Evolutionary conservation across 2,888 invertebrate species (phyloP).

Genomic region (Vanessa cardui): DNA sequence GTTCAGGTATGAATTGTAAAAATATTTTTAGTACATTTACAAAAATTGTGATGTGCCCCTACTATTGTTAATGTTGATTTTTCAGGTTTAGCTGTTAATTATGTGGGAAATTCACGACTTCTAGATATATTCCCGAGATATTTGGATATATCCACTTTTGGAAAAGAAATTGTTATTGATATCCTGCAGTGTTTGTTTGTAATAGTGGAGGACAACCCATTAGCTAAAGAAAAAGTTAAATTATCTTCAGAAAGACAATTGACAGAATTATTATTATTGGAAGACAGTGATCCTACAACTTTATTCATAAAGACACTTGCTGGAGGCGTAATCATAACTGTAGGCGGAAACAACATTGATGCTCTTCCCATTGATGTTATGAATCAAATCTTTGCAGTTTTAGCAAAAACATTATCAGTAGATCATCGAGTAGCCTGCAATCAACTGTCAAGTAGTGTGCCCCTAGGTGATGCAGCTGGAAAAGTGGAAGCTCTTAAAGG

Average conservation of each 20-base stretch:
- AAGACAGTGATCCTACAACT: slow-evolving; percentile 65
- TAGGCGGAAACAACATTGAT: slow-evolving; percentile 69
- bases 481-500: slow-evolving; percentile 61
- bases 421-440: slow-evolving; percentile 80
- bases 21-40: background rate
- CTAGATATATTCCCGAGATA: slow-evolving; percentile 84
- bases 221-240: slow-evolving; percentile 81
- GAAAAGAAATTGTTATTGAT: slow-evolving; percentile 80
- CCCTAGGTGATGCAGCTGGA: slow-evolving; percentile 60
- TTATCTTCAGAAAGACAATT: slow-evolving; percentile 71
- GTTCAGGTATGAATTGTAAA: slow-evolving; percentile 68
- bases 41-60: background rate
- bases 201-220: slow-evolving; percentile 87
- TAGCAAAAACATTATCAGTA: slow-evolving; percentile 78
- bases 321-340: slow-evolving; percentile 83
- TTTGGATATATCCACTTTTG: slow-evolving; percentile 82
- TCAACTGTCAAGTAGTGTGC: slow-evolving; percentile 75
- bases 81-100: slow-evolving; percentile 84
- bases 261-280: slow-evolving; percentile 65
- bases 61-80: slow-evolving; percentile 38
- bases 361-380: slow-evolving; percentile 71
- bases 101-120: slow-evolving; percentile 85
- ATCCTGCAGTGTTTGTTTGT: slow-evolving; percentile 87
- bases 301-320: slow-evolving; percentile 81
- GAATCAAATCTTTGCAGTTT: slow-evolving; percentile 74